Evolutionary conservation across 2,888 invertebrate species (phyloP), one percentile per base, ranked within the genome.

Genomic region (Myopa testacea): DNA sequence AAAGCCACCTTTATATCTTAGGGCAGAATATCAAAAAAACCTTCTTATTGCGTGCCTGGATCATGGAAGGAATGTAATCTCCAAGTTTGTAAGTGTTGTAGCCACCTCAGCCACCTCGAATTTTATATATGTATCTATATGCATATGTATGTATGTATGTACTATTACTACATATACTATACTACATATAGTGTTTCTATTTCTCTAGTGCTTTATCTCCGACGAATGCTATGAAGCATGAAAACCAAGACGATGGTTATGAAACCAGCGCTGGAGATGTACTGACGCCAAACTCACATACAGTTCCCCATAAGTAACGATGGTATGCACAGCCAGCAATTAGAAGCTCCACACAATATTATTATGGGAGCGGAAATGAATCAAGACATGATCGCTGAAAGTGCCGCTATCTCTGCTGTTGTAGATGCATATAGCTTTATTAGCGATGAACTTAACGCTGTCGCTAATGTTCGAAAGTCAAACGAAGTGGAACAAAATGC

Each of bases 211-310:
- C 85, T 4, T 84, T 88, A 6, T 88, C 89, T 7, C 88, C 89
- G n/a, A 85, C 79, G 67, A 85, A 82, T 70, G 85, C 84, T 0
- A 40, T 40, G 8, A 89, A 88, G 52, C 92, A 93, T 86, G 95
- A 95, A 91, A 93, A 93, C 86, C 94, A 94, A 87, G 96, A 96
- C 91, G 96, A 96, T 91, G 96, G 96, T 83, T 96, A 96, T 91
- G 96, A 96, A 91, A 95, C 96, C 84, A 94, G 95, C 90, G 95
- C 92, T 84, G 92, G 92, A 86, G 92, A 89, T 84, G 86, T 89
- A n/a, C 80, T 89, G 38, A 89, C 89, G 0, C 88, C 89, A 0
- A 89, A 87, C 74, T 88, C 89, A 0, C 88, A 89, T 70, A 2
- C 82, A 78, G 63, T 40, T 40, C 40, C 8, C 40, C 40, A 40